These are phyloP conservation scores for Philaethria dido DNA, from an alignment of 2,888 invertebrate species.

Conservation along the genomic window DNA sequence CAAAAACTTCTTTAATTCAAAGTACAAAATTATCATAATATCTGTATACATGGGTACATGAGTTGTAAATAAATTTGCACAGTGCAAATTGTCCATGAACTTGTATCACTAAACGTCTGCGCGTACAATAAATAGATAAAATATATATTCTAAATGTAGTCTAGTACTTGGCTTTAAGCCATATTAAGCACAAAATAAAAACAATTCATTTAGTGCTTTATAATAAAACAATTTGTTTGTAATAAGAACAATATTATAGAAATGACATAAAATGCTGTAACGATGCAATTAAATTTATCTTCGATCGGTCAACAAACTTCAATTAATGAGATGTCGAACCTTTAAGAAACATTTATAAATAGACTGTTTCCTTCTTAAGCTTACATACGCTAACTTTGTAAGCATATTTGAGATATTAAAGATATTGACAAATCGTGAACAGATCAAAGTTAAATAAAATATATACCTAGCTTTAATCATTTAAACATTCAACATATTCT, in stretches of 20 bases:
- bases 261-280: constrained; percentile 26
- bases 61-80: constrained; percentile 21
- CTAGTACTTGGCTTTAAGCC: constrained; percentile 60
- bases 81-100: constrained; percentile 38
- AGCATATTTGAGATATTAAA: too few relatives aligned
- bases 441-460: too few relatives aligned
- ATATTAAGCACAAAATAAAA: constrained; percentile 50
- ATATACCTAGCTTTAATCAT: too few relatives aligned
- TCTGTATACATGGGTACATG: neutral
- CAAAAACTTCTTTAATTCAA: neutral
- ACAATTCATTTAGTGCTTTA: constrained; percentile 28
- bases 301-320: constrained; percentile 27
- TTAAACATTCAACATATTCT: too few relatives aligned
- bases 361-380: neutral
- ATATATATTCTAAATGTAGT: constrained; percentile 56
- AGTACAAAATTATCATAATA: neutral
- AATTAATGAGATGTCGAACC: constrained; percentile 27
- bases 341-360: neutral
- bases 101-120: constrained; percentile 28
- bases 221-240: constrained; percentile 17
- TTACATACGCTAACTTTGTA: neutral
- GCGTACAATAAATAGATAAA: constrained; percentile 33
- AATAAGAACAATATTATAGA: constrained; percentile 18
- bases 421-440: too few relatives aligned
- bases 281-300: constrained; percentile 22